Evolutionary conservation across 1,140 invertebrate species (phyloP), one percentile per base, ranked within the genome.

Genomic region (Neodiprion virginianus): DNA sequence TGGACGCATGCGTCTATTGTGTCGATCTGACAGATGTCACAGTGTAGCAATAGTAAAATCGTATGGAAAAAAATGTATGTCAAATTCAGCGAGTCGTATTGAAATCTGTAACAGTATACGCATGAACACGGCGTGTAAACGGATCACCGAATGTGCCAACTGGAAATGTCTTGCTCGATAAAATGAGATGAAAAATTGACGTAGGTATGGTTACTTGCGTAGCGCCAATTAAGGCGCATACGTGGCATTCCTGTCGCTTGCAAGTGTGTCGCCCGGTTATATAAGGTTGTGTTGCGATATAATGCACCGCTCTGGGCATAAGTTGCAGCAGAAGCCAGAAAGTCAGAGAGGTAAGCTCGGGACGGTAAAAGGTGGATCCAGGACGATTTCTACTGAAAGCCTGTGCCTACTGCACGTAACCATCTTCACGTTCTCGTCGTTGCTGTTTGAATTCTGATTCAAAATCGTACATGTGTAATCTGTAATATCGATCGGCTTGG

Each of bases 231-330:
- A 81, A 81, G 79, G 78, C 72, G 74, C 77, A 78, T 80, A 77
- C 78, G 72, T 77, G 49, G 71, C 77, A 80, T 80, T 82, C 79
- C 78, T 74, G 69, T 48, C 69, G 75, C 72, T 75, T 77, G 67
- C 80, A 82, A 83, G 82, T 83, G 79, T 83, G 82, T 82, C 82
- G 80, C 65, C 75, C 71, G 77, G 78, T 81, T 81, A 79, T 78
- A 79, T 80, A 82, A 83, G 79, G 79, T 76, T 79, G 78, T 75
- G 50, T 67, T 70, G 73, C 67, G 61, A 48, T 71, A 72, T 50
- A 48, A 75, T 71, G 67, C 72, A 71, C 73, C 67, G 50, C 40
- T 48, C 67, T 72, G 50, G 66, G 65, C 49, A 71, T 65, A 65
- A n/a, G 66, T 73, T 28, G 70, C 53, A 49, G 28, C 70, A 72